Evolutionary conservation across 2,797 vertebrate species (phyloP), one percentile per base, ranked within the genome.

Genomic region (Pseudochaenichthys georgianus): DNA sequence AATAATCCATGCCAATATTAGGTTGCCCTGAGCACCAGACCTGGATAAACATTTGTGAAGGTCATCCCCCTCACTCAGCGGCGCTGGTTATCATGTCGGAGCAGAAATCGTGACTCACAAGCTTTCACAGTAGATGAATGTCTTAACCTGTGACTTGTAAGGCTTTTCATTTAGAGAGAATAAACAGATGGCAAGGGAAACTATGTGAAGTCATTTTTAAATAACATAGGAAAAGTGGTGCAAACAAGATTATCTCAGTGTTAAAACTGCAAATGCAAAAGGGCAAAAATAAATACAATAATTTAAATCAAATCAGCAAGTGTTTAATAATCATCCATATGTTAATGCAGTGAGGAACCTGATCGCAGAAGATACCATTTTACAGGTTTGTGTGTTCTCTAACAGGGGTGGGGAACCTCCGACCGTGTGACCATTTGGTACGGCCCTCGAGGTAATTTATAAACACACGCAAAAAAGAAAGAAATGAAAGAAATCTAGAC

Each of bases 1-100:
- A 84, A 89, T 89, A 88, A 87, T 92, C 85, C 81, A 81, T 41
- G 73, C 81, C 87, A 87, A 91, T 85, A 87, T 84, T 78, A 74
- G 76, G 86, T 83, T 91, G 88, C 89, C 74, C 72, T 78, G 87
- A 66, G 90, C 82, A 73, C 60, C 87, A 67, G 76, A 69, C 82
- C 70, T 63, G 88, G 78, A 86, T 88, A 87, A 88, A 80, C 79
- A 70, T 75, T 85, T 64, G 80, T 82, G 87, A 94, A 95, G 93
- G 93, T 93, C 88, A 81, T 45, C 80, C 80, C 57, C 75, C 81
- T 89, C 78, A 91, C 77, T 89, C 89, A 86, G 76, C 89, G 72
- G 70, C 31, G 77, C 75, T 82, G 76, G 89, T 92, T 87, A 89
- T 92, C 81, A 87, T 88, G 80, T 90, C 86, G 86, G 80, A 77